Base-by-base conservation (phyloP, 2,113 vertebrate genomes). In the Chrysemys picta region DNA sequence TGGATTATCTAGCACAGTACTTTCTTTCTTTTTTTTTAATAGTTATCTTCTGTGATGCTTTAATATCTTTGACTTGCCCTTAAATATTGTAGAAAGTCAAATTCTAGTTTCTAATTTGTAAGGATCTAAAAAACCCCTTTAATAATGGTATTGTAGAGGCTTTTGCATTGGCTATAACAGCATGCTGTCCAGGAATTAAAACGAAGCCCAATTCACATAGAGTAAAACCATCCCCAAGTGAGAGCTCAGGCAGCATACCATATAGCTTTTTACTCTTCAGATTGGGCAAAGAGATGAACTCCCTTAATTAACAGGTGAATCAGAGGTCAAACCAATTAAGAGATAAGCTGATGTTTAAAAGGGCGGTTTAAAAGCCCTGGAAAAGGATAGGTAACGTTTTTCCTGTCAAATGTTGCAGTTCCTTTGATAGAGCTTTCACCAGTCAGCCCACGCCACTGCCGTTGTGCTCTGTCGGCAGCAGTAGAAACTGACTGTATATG, bases 251-350 rank as follows among this genome's bases (percentile, higher is more conserved):
- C 90, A 90, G 72, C 24, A 29, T 72, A 72, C 76, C 59, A 53
- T 29, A 45, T 35, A 38, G 85, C 45, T 35, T 95, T 89, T 89
- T 25, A 92, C 49, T 72, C 47, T 79, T 69, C 47, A 96, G 84
- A 81, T n/a, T 85, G 72, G 78, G 53, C 56, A 80, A 85, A 93
- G 50, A 24, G 78, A 80, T 89, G 57, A 94, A 93, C 82, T 95
- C 50, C 62, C 95, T 81, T 88, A 95, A 84, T 54, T 69, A 97
- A 75, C 62, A 92, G 81, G 90, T 90, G 82, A 91, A 78, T 75
- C 35, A 25, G 65, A 25, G 94, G 92, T 93, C 94, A 97, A 95
- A 91, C 29, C 78, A 96, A 96, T 96, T 96, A 96, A 87, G 62
- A 93, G 91, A 96, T 88, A 94, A 95, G 84, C 47, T 88, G 92